A percentile compares a stretch with the other conserved stretches of the same genome.
These are phyloP conservation scores for Apeltes quadracus DNA, from an alignment of 2,113 vertebrate genomes.

Conservation along the genomic window DNA sequence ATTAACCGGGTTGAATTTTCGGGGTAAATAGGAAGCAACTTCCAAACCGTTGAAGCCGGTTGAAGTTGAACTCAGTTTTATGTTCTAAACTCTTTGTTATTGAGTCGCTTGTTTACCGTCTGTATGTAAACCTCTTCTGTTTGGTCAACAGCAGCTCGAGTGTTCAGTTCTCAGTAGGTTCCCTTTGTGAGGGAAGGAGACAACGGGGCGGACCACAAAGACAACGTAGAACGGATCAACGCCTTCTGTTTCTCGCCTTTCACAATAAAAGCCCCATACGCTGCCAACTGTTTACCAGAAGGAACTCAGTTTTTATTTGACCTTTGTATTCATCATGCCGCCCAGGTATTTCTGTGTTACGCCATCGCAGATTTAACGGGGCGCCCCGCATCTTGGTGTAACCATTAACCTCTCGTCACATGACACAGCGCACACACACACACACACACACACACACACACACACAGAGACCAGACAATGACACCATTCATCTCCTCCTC, in stretches of 20 bases:
- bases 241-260: neutral
- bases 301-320: neutral
- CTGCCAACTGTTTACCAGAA: too few species aligned
- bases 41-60: neutral
- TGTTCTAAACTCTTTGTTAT: conserved; percentile 58
- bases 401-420: conserved; percentile 46
- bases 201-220: neutral
- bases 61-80: conserved; percentile 69
- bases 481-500: conserved; percentile 50
- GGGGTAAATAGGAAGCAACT: conserved; percentile 4
- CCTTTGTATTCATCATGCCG: neutral
- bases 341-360: neutral
- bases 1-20: conserved; percentile 20
- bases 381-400: conserved; percentile 6
- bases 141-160: conserved; percentile 17
- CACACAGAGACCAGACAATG: conserved; percentile 44
- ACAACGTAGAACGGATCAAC: neutral
- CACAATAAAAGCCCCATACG: neutral
- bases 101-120: conserved; percentile 48
- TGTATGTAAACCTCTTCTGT: conserved; percentile 32
- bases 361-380: neutral
- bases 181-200: too few species aligned
- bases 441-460: neutral
- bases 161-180: neutral
- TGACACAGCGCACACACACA: conserved; percentile 21